Base-by-base conservation (phyloP, 23 tunicate species). In the Oikopleura vanhoeffeni region DNA sequence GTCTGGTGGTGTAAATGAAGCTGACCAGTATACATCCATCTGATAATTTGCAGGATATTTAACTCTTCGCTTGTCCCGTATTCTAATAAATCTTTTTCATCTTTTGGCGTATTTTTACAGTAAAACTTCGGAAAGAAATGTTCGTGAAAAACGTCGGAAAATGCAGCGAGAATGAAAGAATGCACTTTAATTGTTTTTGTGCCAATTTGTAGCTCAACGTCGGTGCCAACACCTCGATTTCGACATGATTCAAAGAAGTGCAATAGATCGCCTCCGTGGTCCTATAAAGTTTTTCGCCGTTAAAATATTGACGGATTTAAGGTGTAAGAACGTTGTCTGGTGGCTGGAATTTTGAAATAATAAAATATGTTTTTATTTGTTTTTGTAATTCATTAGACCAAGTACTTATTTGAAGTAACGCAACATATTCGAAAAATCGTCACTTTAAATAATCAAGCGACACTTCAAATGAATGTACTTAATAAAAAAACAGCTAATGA, bases 241-340 rank as follows among this genome's bases (percentile, higher is more conserved):
- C 79, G 79, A 71, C 79, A 71, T 71, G 27, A 13, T 24, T 71
- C 79, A 38, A 71, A 13, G 38, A 71, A 71, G 34, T 30, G 27
- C 79, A 71, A 71, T 71, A 71, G 35, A 28, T 71, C 79, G 79
- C 35, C 79, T 3, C 79, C 79, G 79, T 71, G 79, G 38, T 71
- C 79, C 64, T 49, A 49, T 49, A 13, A 49, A 49, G 24, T 49
- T n/a, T n/a, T n/a, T n/a, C n/a, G n/a, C n/a, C n/a, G n/a, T n/a
- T n/a, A n/a, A n/a, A n/a, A n/a, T n/a, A n/a, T n/a, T n/a, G n/a
- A n/a, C n/a, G n/a, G n/a, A n/a, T n/a, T n/a, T n/a, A n/a, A n/a
- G n/a, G n/a, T n/a, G n/a, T n/a, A n/a, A n/a, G n/a, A n/a, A n/a
- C n/a, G n/a, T n/a, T n/a, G n/a, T n/a, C n/a, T n/a, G n/a, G n/a